Evolutionary conservation across 2,797 vertebrate species (phyloP).

Genomic region (Lateolabrax maculatus): DNA sequence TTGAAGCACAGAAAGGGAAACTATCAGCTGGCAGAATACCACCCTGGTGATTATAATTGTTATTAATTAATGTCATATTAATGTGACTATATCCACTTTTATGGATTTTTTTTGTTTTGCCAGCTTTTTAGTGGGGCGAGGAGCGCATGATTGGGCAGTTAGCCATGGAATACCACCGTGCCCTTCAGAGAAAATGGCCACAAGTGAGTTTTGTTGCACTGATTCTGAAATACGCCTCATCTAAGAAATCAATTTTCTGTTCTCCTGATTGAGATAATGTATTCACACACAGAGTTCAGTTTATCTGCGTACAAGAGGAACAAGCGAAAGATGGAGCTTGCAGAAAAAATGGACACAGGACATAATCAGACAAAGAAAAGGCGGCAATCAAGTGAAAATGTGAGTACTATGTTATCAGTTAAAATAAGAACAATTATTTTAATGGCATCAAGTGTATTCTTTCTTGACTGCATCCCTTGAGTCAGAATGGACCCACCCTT

Average conservation of each 20-base stretch:
- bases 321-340: slow-evolving; percentile 98
- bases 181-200: slow-evolving; percentile 96
- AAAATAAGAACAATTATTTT: neutral
- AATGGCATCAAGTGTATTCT: neutral
- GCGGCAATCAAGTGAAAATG: slow-evolving; percentile 96
- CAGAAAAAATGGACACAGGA: slow-evolving; percentile 95
- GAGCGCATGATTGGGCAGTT: slow-evolving; percentile 97
- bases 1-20: slow-evolving; percentile 98
- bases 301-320: slow-evolving; percentile 99
- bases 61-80: slow-evolving; percentile 21
- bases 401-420: slow-evolving; percentile 78
- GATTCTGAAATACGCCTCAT: slow-evolving; percentile 14
- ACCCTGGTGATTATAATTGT: slow-evolving; percentile 91
- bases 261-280: slow-evolving; percentile 3
- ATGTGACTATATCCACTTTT: neutral
- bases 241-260: neutral
- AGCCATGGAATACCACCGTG: slow-evolving; percentile 97
- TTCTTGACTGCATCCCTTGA: neutral
- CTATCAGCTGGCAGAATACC: slow-evolving; percentile 98
- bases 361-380: slow-evolving; percentile 93
- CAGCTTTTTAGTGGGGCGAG: slow-evolving; percentile 98
- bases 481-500: neutral
- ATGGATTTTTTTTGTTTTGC: slow-evolving; percentile 53
- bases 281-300: slow-evolving; percentile 92
- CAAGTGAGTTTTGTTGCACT: slow-evolving; percentile 88